A percentile compares a stretch with the other conserved stretches of the same genome.
Evolutionary conservation across 2,888 invertebrate species (phyloP).

Genomic region (Lochmaea crataegi): DNA sequence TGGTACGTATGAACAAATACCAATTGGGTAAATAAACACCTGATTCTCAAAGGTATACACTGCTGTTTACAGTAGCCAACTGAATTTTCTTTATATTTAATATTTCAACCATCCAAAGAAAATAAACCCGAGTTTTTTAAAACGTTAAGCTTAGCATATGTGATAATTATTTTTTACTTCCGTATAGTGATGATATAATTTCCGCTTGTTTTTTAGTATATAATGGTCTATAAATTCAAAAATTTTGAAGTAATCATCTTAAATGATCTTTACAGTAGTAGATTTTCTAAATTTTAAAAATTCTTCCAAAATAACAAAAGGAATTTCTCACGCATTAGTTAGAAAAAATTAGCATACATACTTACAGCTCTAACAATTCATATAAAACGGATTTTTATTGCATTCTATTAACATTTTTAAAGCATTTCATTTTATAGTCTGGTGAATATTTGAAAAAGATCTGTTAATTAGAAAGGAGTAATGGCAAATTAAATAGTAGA

Average conservation of each 20-base stretch:
- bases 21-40: background rate
- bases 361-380: too few species aligned
- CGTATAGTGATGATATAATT: constrained; percentile 24
- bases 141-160: constrained; percentile 4
- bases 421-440: too few species aligned
- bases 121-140: background rate
- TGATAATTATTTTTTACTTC: constrained; percentile 14
- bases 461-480: too few species aligned
- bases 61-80: background rate
- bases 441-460: too few species aligned
- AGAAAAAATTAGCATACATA: constrained; percentile 16
- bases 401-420: too few species aligned
- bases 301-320: constrained; percentile 11
- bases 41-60: background rate
- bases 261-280: constrained; percentile 25
- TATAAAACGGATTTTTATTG: too few species aligned
- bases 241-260: constrained; percentile 15
- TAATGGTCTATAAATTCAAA: constrained; percentile 30
- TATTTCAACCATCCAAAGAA: constrained; percentile 2
- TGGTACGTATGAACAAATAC: background rate
- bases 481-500: too few species aligned
- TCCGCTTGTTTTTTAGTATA: constrained; percentile 23
- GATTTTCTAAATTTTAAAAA: constrained; percentile 22
- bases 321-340: constrained; percentile 24
- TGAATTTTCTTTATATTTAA: background rate